Percentiles rank a stretch among this genome's conserved stretches.
Conservation (phyloP, 2,113 vertebrate species). For the Oreochromis niloticus region DNA sequence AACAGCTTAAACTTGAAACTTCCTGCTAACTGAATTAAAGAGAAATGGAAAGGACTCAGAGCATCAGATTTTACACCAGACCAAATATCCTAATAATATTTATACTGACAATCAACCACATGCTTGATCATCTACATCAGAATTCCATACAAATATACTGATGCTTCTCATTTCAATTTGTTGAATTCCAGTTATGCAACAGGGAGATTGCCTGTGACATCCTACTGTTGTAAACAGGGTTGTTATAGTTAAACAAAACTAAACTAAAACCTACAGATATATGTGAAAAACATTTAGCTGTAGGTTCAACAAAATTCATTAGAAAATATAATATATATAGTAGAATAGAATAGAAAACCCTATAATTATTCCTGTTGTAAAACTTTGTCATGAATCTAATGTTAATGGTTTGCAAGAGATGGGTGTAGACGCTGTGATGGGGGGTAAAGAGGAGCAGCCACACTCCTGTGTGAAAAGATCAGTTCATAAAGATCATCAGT, state of each 20-base stretch:
- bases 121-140: too few species aligned
- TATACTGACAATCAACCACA: too few species aligned
- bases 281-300: too few species aligned
- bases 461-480: background rate
- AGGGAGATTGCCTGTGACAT: background rate
- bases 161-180: background rate
- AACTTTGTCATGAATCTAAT: background rate
- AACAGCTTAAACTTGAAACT: background rate
- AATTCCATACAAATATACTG: background rate
- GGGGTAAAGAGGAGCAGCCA: background rate
- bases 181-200: background rate
- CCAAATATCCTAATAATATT: background rate
- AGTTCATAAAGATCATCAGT: background rate
- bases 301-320: too few species aligned
- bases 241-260: too few species aligned
- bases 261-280: too few species aligned
- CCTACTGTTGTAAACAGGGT: background rate
- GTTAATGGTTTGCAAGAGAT: background rate
- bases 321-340: too few species aligned
- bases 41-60: background rate
- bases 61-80: background rate
- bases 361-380: too few species aligned
- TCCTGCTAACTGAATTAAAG: too few species aligned
- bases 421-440: background rate
- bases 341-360: too few species aligned